These are phyloP conservation scores for Microtus richardsoni DNA, from an alignment of 2,113 vertebrate species.

Conservation along the genomic window DNA sequence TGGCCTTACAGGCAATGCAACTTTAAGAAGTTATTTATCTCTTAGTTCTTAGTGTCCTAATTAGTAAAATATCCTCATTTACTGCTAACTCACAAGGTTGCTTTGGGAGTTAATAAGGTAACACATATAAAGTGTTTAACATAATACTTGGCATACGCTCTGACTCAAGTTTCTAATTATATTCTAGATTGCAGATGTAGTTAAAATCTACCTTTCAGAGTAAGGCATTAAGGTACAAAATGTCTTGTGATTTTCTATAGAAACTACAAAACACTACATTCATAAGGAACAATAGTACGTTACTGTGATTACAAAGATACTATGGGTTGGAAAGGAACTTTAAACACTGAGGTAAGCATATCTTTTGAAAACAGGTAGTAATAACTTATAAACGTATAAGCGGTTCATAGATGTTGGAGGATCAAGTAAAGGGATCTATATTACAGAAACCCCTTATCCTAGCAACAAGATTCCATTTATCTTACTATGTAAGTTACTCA, in stretches of 20 bases:
- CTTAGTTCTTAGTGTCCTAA: background rate
- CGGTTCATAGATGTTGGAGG: background rate
- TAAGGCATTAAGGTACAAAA: background rate
- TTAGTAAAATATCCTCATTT: background rate
- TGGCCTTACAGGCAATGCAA: background rate
- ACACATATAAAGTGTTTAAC: background rate
- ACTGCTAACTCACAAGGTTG: background rate
- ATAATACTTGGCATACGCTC: background rate
- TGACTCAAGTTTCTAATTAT: constrained; percentile 28
- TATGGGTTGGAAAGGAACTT: background rate
- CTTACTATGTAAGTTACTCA: background rate
- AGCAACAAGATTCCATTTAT: background rate
- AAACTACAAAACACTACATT: constrained; percentile 3
- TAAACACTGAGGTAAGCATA: background rate
- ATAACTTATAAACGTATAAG: background rate
- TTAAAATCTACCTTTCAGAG: background rate
- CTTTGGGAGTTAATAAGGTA: constrained; percentile 14
- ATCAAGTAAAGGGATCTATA: background rate
- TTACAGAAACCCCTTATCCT: background rate
- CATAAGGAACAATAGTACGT: background rate
- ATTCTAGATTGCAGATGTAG: background rate
- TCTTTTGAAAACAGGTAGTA: background rate
- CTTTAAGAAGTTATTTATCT: constrained; percentile 3
- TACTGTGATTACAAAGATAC: background rate
- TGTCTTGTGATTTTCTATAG: background rate